Percentiles rank a stretch among this genome's conserved stretches.
These are phyloP conservation scores for Contarinia nasturtii DNA, from an alignment of 1,140 invertebrate species.

Conservation along the genomic window DNA sequence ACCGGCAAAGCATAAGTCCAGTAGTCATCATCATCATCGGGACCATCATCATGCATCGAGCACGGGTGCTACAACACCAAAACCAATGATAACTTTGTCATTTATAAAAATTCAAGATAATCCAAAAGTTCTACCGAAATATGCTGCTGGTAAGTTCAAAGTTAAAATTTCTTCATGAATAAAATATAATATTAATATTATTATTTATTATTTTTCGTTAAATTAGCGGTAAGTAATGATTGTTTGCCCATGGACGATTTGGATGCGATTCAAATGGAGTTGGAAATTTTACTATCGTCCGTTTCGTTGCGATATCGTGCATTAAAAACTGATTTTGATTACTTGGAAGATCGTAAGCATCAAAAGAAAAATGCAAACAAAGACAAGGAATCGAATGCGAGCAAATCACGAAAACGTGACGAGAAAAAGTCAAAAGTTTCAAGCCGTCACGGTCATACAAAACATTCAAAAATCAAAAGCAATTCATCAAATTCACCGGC, in stretches of 20 bases:
- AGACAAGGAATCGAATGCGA: constrained; percentile 12
- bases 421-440: constrained; percentile 29
- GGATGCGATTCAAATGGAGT: constrained; percentile 64
- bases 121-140: constrained; percentile 30
- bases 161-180: no score
- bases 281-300: constrained; percentile 70
- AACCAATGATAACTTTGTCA: constrained; percentile 7
- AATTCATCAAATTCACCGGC: constrained; percentile 16
- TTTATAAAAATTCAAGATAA: constrained; percentile 27
- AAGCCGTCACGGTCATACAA: constrained; percentile 24
- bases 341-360: constrained; percentile 38
- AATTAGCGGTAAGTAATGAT: constrained; percentile 39
- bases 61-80: no score
- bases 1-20: no score
- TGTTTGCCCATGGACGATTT: constrained; percentile 61
- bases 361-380: constrained; percentile 34
- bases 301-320: constrained; percentile 56
- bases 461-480: constrained; percentile 33
- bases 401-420: constrained; percentile 31
- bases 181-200: no score
- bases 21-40: no score
- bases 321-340: constrained; percentile 55
- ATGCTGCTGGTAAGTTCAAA: constrained; percentile 9
- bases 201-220: no score
- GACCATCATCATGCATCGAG: no score